phyloP scores from a whole-genome alignment of 1,140 invertebrate species.

The Rhyzopertha dominica region DNA sequence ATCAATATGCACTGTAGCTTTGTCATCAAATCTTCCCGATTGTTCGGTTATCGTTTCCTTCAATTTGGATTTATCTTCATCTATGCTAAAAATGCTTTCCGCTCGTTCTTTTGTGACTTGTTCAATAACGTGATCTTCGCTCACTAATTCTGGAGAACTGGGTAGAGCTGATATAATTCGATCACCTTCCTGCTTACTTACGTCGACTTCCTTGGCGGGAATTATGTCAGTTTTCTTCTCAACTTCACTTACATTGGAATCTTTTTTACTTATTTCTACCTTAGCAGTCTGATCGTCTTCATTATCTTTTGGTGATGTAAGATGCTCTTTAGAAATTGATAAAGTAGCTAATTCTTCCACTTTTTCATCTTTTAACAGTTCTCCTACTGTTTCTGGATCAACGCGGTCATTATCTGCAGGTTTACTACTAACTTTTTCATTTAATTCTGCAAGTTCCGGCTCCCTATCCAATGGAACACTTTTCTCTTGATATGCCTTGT shows the following conservation, averaged over 20 bases:
- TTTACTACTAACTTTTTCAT: not conserved
- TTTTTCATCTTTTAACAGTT: conserved; percentile 33
- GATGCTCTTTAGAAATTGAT: too few relatives aligned
- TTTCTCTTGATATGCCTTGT: not conserved
- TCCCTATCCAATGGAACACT: not conserved
- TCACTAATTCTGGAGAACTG: not conserved
- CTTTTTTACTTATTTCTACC: conserved; percentile 3
- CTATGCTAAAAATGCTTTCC: not conserved
- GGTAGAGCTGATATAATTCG: not conserved
- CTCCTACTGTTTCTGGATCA: conserved; percentile 16
- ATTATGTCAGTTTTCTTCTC: conserved; percentile 3
- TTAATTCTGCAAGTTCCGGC: not conserved
- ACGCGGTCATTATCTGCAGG: conserved; percentile 18
- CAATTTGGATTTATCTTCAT: not conserved
- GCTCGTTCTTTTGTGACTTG: not conserved
- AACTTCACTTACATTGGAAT: not conserved
- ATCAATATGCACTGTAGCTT: not conserved
- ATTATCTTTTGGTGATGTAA: too few relatives aligned
- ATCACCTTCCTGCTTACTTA: not conserved
- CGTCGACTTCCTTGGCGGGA: not conserved
- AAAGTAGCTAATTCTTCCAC: conserved; percentile 15
- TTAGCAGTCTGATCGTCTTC: too few relatives aligned
- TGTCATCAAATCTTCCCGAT: not conserved
- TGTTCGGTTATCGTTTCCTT: not conserved
- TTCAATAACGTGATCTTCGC: not conserved